These are phyloP conservation scores for Tachina grossa DNA, from an alignment of 2,888 invertebrate species.

Conservation along the genomic window DNA sequence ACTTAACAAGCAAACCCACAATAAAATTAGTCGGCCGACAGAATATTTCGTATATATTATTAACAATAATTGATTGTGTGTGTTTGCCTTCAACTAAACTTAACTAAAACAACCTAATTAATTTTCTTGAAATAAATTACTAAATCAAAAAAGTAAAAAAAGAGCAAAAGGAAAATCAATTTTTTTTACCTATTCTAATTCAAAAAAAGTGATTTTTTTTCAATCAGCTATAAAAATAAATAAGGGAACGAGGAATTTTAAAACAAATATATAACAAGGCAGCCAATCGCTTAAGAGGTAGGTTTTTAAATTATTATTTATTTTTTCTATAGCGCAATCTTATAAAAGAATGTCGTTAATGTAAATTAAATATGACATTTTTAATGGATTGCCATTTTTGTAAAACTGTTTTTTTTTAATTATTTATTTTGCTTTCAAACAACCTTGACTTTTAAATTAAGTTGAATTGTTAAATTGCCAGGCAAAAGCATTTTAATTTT, in stretches of 20 bases:
- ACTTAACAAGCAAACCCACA: constrained; percentile 65
- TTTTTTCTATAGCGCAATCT: background rate
- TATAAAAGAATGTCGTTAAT: constrained; percentile 35
- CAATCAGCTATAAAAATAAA: background rate
- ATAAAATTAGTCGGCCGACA: constrained; percentile 61
- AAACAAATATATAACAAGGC: background rate
- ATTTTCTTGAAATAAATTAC: constrained; percentile 2
- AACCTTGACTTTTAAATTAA: constrained; percentile 70
- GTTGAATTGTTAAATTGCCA: background rate
- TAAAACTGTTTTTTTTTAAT: constrained; percentile 20
- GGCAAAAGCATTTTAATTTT: background rate
- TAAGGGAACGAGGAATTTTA: constrained; percentile 16
- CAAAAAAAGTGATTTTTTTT: constrained; percentile 31
- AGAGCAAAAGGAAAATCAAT: constrained; percentile 41
- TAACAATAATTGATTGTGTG: constrained; percentile 71
- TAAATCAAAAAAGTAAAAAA: background rate
- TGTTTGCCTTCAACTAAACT: constrained; percentile 57
- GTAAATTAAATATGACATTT: constrained; percentile 39
- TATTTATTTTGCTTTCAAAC: constrained; percentile 17
- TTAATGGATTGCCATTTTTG: constrained; percentile 25
- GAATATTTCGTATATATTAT: constrained; percentile 26
- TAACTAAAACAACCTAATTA: constrained; percentile 20
- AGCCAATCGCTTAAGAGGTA: constrained; percentile 12
- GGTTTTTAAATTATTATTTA: background rate
- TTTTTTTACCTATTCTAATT: constrained; percentile 1